Conservation (phyloP, 2,888 invertebrate genomes). For the Brenthis hecate region DNA sequence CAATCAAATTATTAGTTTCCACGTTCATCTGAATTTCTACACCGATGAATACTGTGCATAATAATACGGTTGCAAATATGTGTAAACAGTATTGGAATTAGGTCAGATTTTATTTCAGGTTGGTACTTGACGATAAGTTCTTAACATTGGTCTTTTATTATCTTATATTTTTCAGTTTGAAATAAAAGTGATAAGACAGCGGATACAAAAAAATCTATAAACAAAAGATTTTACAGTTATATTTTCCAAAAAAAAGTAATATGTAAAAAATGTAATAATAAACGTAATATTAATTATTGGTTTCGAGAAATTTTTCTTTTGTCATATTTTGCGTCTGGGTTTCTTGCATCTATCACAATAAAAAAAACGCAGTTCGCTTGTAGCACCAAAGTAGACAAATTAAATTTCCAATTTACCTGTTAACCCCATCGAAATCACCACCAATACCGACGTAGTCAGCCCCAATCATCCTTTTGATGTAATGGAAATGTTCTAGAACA, state of each 20-base stretch:
- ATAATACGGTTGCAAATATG: too few relatives aligned
- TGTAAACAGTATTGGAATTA: too few relatives aligned
- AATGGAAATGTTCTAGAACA: constrained; percentile 82
- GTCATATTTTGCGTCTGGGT: too few relatives aligned
- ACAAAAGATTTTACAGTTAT: too few relatives aligned
- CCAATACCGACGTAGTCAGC: constrained; percentile 85
- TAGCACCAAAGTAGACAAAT: not conserved
- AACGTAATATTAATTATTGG: not conserved
- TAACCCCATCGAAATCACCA: constrained; percentile 84
- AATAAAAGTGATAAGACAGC: too few relatives aligned
- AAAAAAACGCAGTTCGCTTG: not conserved
- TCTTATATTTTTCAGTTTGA: too few relatives aligned
- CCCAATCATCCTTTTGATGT: constrained; percentile 83
- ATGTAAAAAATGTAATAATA: not conserved
- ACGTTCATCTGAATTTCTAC: not conserved
- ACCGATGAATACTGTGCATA: not conserved
- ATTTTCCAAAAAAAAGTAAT: too few relatives aligned
- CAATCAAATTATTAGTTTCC: constrained; percentile 29
- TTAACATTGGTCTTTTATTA: too few relatives aligned
- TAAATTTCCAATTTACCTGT: constrained; percentile 68
- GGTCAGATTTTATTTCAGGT: too few relatives aligned
- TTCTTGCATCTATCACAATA: too few relatives aligned
- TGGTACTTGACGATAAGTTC: too few relatives aligned
- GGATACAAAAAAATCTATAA: too few relatives aligned
- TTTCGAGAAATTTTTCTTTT: not conserved